Evolutionary conservation across 2,888 invertebrate genomes (phyloP), one percentile per base, ranked within the genome.

Genomic region (Trissoscelio sp.): DNA sequence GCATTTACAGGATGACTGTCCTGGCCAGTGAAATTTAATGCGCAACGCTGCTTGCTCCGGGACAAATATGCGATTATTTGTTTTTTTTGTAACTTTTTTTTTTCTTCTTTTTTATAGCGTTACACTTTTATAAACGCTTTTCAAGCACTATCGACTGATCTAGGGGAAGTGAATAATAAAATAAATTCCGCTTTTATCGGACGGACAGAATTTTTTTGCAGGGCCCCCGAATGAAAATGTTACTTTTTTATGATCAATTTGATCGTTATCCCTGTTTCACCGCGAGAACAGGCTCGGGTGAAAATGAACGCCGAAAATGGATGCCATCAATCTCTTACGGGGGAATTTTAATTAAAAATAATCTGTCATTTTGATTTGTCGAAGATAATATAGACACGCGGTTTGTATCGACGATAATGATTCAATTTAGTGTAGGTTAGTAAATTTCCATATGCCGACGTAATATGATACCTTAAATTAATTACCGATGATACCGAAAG

Each of bases 1-100:
- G 37, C 69, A 55, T 53, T 70, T 64, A 39, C 72, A 57, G 77
- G 62, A 77, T 28, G 53, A 77, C 55, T 60, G 66, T 75, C 37
- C 62, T 74, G 51, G 64, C 9, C 12, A 58, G 66, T 14, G 42
- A 73, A 67, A 79, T 55, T 53, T 16, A 62, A 57, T 44, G 79
- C 46, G 51, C 64, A 60, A 37, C 37, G 51, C 12, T 34, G 22
- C 37, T 64, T 39, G 53, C 31, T 11, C 66, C 12, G 34, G 14
- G 20, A 14, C 60, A 57, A 42, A 42, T 44, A 5, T 22, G 24
- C 11, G 24, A 3, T 31, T 14, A 48, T 60, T 34, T 60, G n/a
- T 62, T 31, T 24, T 48, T n/a, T n/a, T n/a, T n/a, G n/a, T n/a
- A n/a, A n/a, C 24, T 1, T n/a, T 5, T 5, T 3, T 3, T 14